Evolutionary conservation across 2,113 vertebrate genomes (phyloP), one percentile per base, ranked within the genome.

Genomic region (Prinia subflava): DNA sequence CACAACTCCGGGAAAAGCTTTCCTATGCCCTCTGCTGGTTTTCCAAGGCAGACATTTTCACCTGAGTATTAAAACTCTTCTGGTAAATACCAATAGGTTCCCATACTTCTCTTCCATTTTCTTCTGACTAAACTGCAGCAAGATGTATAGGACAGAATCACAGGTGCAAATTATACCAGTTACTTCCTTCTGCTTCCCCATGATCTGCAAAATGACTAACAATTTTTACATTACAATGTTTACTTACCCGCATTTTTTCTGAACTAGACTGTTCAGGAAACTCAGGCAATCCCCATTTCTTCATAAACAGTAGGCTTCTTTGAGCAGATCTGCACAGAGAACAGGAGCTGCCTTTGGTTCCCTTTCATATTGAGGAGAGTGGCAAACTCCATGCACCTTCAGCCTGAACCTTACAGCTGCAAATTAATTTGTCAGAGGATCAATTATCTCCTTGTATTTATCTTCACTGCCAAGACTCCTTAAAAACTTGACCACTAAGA

Each of bases 11-110:
- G 8, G 27, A 79, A 11, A 75, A 64, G 84, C 65, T 73, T 85
- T 89, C 62, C 49, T 76, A 8, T n/a, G 87, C 91, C 95, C 93
- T 92, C 95, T 94, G 87, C 91, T 92, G 95, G 89, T 75, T 91
- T 90, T 37, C 50, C 33, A 53, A 63, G 22, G 41, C 10, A 84
- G 4, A 3, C 13, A 27, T 64, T 73, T 64, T n/a, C 31, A 82
- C 16, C 11, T 3, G 6, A 37, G 15, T 70, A 31, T 25, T 41
- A n/a, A 64, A 79, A 19, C 10, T 31, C n/a, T 22, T 56, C 50
- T 31, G 33, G n/a, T 41, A 44, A 69, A 22, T 8, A 82, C 15
- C 27, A 20, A 18, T 2, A 59, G 22, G 30, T 60, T 84, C 79
- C 53, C 47, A 15, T 17, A 57, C 15, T 6, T 69, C 37, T 83